Evolutionary conservation across 2,113 vertebrate genomes (phyloP), one percentile per base, ranked within the genome.

Genomic region (Platichthys stellatus): DNA sequence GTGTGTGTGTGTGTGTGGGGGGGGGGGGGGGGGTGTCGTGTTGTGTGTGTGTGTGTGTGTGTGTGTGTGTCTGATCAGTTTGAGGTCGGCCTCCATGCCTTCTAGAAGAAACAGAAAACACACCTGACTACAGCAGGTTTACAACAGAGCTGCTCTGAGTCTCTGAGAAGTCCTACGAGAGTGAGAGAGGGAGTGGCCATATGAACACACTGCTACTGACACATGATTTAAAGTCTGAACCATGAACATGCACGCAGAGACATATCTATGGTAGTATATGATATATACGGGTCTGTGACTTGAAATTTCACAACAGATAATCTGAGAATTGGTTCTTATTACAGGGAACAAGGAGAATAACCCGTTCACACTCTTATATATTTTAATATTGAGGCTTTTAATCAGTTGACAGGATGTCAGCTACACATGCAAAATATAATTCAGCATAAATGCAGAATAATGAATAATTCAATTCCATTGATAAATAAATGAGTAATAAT

Each of bases 71-170:
- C 57, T 73, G 80, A 60, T 84, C 57, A 73, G n/a, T 80, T 59
- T 83, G 86, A 87, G 86, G 76, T 82, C 81, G 86, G 85, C 77
- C 88, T 88, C 83, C 93, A 92, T 93, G 92, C 93, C 86, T 87
- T 89, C 82, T 58, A 87, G 76, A 90, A 92, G 77, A 93, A 87
- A 87, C 86, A 81, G 89, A 86, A 63, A 89, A 92, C 94, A 94
- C 93, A 95, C 93, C 94, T 95, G 93, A 90, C 94, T 94, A 95
- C 92, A 92, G 93, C 89, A 93, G 93, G 78, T 88, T 92, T 83
- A 92, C 86, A 88, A 92, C 89, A 92, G 93, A 93, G 91, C 84
- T 92, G 92, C 89, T 93, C 85, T 94, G 93, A 91, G 87, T 93
- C 88, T 93, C 92, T 91, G 93, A 93, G 90, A 89, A 57, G 91